A percentile compares a stretch with the other conserved stretches of the same genome.
These are phyloP conservation scores for Ploceus nigricollis DNA, from an alignment of 2,113 vertebrate genomes.

Conservation along the genomic window DNA sequence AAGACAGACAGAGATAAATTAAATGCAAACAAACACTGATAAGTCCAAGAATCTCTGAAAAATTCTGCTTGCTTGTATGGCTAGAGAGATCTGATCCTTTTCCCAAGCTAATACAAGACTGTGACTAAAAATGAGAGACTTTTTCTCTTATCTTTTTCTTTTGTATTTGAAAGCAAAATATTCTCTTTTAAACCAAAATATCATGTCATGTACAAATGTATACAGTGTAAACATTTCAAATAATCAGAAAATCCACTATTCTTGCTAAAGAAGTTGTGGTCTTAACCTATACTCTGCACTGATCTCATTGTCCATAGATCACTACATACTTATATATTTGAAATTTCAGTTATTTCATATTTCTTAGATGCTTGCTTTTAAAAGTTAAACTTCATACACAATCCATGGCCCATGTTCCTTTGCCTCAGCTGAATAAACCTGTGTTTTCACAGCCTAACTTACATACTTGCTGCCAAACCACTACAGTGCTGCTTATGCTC, in stretches of 20 bases:
- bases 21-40: neutral
- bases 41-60: neutral
- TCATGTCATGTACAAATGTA: neutral
- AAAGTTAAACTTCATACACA: neutral
- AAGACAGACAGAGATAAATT: neutral
- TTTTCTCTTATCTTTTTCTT: neutral
- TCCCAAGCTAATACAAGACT: neutral
- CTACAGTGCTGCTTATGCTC: neutral
- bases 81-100: neutral
- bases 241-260: neutral
- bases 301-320: neutral
- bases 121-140: neutral
- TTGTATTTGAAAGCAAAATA: neutral
- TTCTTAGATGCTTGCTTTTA: neutral
- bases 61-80: neutral
- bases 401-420: accelerated
- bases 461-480: neutral
- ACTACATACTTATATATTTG: neutral
- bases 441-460: neutral
- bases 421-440: neutral
- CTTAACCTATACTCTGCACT: neutral
- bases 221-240: neutral
- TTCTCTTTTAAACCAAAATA: neutral
- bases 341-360: neutral
- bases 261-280: neutral